Conservation (phyloP, 2,888 invertebrate species). For the Eupithecia abbreviata region DNA sequence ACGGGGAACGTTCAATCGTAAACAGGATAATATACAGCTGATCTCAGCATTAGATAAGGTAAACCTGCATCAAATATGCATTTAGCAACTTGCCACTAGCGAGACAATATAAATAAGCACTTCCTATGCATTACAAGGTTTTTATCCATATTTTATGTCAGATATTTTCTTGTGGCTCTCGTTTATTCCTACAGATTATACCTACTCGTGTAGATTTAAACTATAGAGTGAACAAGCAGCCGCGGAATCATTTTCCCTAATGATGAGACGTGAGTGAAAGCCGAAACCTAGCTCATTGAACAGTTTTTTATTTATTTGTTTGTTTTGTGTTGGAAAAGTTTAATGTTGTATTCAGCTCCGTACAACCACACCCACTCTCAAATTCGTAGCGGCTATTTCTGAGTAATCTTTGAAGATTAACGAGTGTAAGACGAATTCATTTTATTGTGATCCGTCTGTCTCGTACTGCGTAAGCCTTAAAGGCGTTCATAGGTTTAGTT, state of each 20-base stretch:
- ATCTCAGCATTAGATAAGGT: conserved; percentile 31
- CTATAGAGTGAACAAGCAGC: conserved; percentile 52
- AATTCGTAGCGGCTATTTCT: conserved; percentile 41
- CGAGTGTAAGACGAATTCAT: conserved; percentile 54
- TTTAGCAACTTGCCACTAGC: conserved; percentile 26
- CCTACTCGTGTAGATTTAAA: conserved; percentile 34
- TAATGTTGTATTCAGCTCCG: conserved; percentile 50
- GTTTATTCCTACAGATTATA: background rate
- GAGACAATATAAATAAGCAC: conserved; percentile 11
- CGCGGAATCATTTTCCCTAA: conserved; percentile 65
- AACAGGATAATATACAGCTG: conserved; percentile 26
- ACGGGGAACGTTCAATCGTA: conserved; percentile 24
- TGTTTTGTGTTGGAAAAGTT: conserved; percentile 61
- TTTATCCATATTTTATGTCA: conserved; percentile 13
- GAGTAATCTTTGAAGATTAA: conserved; percentile 51
- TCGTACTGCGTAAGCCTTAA: conserved; percentile 48
- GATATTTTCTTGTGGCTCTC: background rate
- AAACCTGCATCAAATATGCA: conserved; percentile 31
- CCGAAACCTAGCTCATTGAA: conserved; percentile 58
- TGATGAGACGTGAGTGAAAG: conserved; percentile 78
- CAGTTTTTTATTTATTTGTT: conserved; percentile 63
- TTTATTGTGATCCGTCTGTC: conserved; percentile 51
- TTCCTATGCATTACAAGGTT: conserved; percentile 14
- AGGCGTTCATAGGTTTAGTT: conserved; percentile 43
- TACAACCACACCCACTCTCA: conserved; percentile 46